phyloP scores from a whole-genome alignment of 2,888 invertebrate genomes.

The Cephus sareptanus region DNA sequence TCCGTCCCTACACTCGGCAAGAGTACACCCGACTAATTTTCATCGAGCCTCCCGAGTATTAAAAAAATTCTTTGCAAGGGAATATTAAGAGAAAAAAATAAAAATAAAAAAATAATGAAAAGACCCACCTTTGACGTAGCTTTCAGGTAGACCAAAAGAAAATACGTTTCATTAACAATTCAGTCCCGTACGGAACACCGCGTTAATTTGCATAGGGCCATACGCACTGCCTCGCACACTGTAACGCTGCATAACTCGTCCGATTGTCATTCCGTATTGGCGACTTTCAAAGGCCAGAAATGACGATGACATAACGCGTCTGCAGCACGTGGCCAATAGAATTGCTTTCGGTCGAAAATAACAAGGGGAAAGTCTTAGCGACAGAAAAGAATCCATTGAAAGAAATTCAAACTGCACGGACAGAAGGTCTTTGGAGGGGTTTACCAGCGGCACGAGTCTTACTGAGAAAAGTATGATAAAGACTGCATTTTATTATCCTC shows the following conservation, averaged over 20 bases:
- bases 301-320: not conserved
- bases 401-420: too few relatives aligned
- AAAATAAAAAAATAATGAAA: not conserved
- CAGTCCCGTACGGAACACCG: not conserved
- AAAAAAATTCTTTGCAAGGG: too few relatives aligned
- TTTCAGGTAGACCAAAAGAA: not conserved
- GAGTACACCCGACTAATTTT: too few relatives aligned
- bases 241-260: not conserved
- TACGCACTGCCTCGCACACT: not conserved
- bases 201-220: not conserved
- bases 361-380: not conserved
- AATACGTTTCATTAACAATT: not conserved
- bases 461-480: too few relatives aligned
- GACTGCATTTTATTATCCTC: too few relatives aligned
- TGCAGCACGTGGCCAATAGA: not conserved
- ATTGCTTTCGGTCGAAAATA: not conserved
- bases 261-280: not conserved
- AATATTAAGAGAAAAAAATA: not conserved
- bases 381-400: too few relatives aligned
- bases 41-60: too few relatives aligned
- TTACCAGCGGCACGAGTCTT: too few relatives aligned
- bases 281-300: not conserved
- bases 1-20: too few relatives aligned
- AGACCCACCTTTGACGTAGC: too few relatives aligned
- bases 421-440: too few relatives aligned